phyloP scores from a whole-genome alignment of 64 coral and sea anemone genomes.

The Exaiptasia diaphana region DNA sequence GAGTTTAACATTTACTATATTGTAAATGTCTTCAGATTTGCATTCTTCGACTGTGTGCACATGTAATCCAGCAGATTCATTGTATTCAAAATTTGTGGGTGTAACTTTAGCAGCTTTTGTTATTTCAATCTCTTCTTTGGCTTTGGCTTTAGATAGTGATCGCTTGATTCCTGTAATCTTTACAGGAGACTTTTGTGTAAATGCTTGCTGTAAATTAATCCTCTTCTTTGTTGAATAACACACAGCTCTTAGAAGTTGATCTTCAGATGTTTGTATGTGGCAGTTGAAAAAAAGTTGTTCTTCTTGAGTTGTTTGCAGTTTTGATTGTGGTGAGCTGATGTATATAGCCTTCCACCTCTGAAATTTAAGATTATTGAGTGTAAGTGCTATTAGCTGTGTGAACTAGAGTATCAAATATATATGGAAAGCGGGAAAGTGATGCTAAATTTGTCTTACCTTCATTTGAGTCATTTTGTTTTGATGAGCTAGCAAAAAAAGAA shows the following conservation, averaged over 20 bases:
- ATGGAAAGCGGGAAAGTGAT: too few relatives aligned
- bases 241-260: slow-evolving; percentile 63
- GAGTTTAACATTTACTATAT: not conserved
- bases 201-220: slow-evolving; percentile 73
- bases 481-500: too few relatives aligned
- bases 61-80: slow-evolving; percentile 59
- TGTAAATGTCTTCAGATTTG: slow-evolving; percentile 30
- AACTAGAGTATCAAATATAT: too few relatives aligned
- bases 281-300: slow-evolving; percentile 75
- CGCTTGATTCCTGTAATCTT: slow-evolving; percentile 76
- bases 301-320: slow-evolving; percentile 77
- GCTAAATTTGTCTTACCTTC: too few relatives aligned
- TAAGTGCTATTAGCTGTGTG: too few relatives aligned
- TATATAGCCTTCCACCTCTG: slow-evolving; percentile 75
- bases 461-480: too few relatives aligned
- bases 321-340: slow-evolving; percentile 70
- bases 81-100: slow-evolving; percentile 70
- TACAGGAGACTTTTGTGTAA: slow-evolving; percentile 78
- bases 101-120: slow-evolving; percentile 69
- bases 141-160: slow-evolving; percentile 51
- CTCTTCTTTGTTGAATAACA: slow-evolving; percentile 59
- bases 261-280: slow-evolving; percentile 69
- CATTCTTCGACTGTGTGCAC: slow-evolving; percentile 72
- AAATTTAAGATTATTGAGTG: too few relatives aligned
- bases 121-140: slow-evolving; percentile 67